Percentiles rank a stretch among this genome's conserved stretches.
Evolutionary conservation across 2,888 invertebrate species (phyloP).

Genomic region (Volucella inanis): DNA sequence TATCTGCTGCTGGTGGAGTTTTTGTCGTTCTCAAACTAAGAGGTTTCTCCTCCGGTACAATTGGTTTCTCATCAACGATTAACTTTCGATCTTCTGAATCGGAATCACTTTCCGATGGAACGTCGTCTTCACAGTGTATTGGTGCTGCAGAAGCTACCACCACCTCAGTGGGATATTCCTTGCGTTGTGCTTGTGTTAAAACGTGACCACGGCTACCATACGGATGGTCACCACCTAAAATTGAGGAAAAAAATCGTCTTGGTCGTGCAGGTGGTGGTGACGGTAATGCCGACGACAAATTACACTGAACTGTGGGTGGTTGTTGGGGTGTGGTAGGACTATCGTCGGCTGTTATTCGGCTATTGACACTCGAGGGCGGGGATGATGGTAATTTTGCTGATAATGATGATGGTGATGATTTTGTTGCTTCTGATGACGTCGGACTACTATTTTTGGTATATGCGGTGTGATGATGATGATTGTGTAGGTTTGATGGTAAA

Average conservation of each 20-base stretch:
- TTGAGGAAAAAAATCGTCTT: slow-evolving; percentile 90
- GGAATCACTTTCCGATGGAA: slow-evolving; percentile 77
- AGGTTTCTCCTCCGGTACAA: slow-evolving; percentile 86
- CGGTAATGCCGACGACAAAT: neutral
- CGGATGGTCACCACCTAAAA: slow-evolving; percentile 91
- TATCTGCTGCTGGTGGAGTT: slow-evolving; percentile 83
- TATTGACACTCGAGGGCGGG: slow-evolving; percentile 54
- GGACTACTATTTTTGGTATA: slow-evolving; percentile 70
- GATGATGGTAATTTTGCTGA: slow-evolving; percentile 35
- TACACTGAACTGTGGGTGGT: slow-evolving; percentile 36
- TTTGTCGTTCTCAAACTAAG: slow-evolving; percentile 85
- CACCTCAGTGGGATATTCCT: slow-evolving; percentile 86
- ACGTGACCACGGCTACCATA: slow-evolving; percentile 92
- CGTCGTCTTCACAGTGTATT: slow-evolving; percentile 74
- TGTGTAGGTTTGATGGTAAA: slow-evolving; percentile 33
- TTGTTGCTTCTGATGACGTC: slow-evolving; percentile 38
- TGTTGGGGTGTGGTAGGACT: slow-evolving; percentile 35
- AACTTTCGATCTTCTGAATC: slow-evolving; percentile 85
- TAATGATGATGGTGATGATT: neutral
- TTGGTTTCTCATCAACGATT: slow-evolving; percentile 87
- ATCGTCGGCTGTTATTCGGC: slow-evolving; percentile 52
- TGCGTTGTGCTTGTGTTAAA: slow-evolving; percentile 91
- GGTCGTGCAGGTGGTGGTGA: slow-evolving; percentile 82
- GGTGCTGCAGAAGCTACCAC: slow-evolving; percentile 69
- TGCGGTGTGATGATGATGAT: slow-evolving; percentile 47